Evolutionary conservation across 2,888 invertebrate species (phyloP).

Genomic region (Ptycholaimellus sp.): DNA sequence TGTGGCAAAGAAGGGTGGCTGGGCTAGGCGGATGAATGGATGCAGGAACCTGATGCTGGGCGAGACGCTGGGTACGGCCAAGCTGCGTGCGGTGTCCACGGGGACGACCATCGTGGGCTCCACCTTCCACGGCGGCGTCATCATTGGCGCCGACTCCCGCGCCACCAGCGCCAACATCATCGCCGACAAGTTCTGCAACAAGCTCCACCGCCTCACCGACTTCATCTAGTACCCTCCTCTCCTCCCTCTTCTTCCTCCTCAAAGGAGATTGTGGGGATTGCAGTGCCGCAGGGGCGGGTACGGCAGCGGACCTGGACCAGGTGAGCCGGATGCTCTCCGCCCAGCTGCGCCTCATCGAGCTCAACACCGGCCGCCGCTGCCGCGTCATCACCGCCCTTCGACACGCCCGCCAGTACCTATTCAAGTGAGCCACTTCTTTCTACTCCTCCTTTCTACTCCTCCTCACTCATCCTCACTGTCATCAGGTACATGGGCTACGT

Average conservation of each 20-base stretch:
- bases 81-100: too few relatives aligned
- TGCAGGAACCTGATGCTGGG: too few relatives aligned
- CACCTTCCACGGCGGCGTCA: slow-evolving; percentile 64
- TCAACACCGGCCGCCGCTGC: slow-evolving; percentile 58
- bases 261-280: too few relatives aligned
- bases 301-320: slow-evolving; percentile 90
- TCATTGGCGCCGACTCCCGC: slow-evolving; percentile 89
- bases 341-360: slow-evolving; percentile 66
- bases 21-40: too few relatives aligned
- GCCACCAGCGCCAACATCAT: slow-evolving; percentile 84
- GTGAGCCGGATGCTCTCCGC: slow-evolving; percentile 56
- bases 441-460: neutral
- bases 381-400: slow-evolving; percentile 72
- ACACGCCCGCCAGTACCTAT: slow-evolving; percentile 71
- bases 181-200: slow-evolving; percentile 80
- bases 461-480: neutral
- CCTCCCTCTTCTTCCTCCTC: too few relatives aligned
- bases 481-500: slow-evolving; percentile 49
- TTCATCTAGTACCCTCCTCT: slow-evolving; percentile 33
- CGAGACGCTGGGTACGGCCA: too few relatives aligned
- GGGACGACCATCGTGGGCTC: slow-evolving; percentile 93
- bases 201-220: slow-evolving; percentile 45
- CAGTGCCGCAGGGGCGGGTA: slow-evolving; percentile 86
- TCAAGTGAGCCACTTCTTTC: slow-evolving; percentile 37
- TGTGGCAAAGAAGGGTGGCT: too few relatives aligned